Evolutionary conservation across 2,888 invertebrate genomes (phyloP), one percentile per base, ranked within the genome.

Genomic region (Eremobia ochroleuca): DNA sequence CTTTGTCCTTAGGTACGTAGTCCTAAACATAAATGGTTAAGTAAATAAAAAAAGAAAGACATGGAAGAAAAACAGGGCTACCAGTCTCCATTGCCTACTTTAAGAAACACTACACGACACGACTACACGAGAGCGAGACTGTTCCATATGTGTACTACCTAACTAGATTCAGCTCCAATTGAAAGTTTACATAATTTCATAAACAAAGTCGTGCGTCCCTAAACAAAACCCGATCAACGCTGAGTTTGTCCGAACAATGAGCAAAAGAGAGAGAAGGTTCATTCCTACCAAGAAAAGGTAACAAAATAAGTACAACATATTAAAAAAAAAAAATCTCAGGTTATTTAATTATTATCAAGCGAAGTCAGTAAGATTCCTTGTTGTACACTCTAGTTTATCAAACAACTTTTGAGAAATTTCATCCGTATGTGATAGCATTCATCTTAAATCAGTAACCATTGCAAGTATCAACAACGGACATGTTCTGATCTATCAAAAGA

Each of bases 221-320:
- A 78, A 75, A 85, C 75, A 77, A 77, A 83, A 87, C 68, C 68
- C 87, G 87, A 86, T 77, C 79, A 86, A 64, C 68, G 34, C 77
- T 49, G 74, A 79, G 58, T 61, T 70, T 76, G 61, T 40, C 64
- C 78, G 79, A 82, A 76, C 73, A 70, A 3, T 46, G 18, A 25
- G 43, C 8, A 5, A 2, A 34, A 34, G 5, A n/a, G 15, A 37
- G n/a, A 83, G 74, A 83, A 84, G 83, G 49, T 11, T 13, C n/a
- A 58, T 43, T 67, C 11, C 0, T 6, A 31, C 6, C 18, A n/a
- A n/a, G 6, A 34, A 55, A 64, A 34, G 3, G 52, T 18, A 31
- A 15, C 25, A 18, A 9, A 28, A 31, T 43, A 21, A 40, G 1
- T 21, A 4, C 21, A 31, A 1, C 21, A 40, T 0, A 9, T 21